phyloP scores from a whole-genome alignment of 2,888 invertebrate species.

The Steinernema carpocapsae region DNA sequence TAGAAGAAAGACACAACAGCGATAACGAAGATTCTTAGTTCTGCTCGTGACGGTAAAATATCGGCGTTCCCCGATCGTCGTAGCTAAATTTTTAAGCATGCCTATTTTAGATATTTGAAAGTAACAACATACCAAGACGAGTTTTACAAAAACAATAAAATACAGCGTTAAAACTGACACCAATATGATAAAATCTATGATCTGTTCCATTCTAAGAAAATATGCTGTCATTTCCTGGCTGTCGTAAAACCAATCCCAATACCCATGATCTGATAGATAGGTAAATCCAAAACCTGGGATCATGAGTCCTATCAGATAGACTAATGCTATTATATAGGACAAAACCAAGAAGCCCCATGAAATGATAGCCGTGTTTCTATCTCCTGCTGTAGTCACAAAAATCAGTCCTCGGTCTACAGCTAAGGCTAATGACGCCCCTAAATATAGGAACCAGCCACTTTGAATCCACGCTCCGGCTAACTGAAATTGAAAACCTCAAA shows the following conservation, averaged over 20 bases:
- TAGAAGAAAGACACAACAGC: slow-evolving; percentile 19
- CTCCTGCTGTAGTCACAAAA: not conserved
- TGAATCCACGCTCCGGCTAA: slow-evolving; percentile 19
- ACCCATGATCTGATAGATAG: not conserved
- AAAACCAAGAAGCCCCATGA: not conserved
- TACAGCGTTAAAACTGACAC: not conserved
- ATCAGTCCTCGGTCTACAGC: not conserved
- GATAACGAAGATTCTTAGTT: not conserved
- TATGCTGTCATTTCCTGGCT: not conserved
- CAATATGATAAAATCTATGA: not conserved
- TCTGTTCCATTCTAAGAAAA: slow-evolving; percentile 4
- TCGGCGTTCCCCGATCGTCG: not conserved
- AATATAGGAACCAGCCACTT: slow-evolving; percentile 23
- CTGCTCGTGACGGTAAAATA: not conserved
- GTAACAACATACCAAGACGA: not conserved
- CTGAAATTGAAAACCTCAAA: not conserved
- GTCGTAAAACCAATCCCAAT: slow-evolving; percentile 31
- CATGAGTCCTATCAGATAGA: slow-evolving; percentile 3
- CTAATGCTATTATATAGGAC: not conserved
- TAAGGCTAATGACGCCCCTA: not conserved
- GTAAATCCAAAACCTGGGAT: slow-evolving; percentile 16
- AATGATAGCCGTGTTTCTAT: not conserved
- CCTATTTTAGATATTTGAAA: not conserved
- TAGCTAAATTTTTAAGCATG: not conserved
- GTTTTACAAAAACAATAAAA: not conserved